A percentile compares a stretch with the other conserved stretches of the same genome.
Evolutionary conservation across 2,113 vertebrate species (phyloP).

Genomic region (Agapornis roseicollis): DNA sequence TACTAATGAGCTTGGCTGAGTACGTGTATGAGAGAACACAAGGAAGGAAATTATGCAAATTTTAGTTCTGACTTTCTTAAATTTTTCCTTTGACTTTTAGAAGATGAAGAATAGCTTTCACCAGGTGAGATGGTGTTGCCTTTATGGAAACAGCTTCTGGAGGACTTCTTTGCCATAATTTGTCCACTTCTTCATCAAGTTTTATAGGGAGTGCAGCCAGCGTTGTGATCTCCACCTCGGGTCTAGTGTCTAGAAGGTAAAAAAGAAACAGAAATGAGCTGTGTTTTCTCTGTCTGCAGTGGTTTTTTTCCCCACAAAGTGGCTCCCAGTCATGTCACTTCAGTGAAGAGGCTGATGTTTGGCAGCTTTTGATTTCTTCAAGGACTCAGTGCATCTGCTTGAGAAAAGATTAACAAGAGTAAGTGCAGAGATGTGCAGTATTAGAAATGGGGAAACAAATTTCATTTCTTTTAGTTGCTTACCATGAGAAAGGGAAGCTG

Average conservation of each 20-base stretch:
- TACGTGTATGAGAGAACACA: neutral
- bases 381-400: neutral
- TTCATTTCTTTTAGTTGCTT: neutral
- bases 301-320: neutral
- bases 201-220: neutral
- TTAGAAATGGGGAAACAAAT: neutral
- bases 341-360: neutral
- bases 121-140: neutral
- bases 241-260: neutral
- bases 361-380: neutral
- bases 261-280: neutral
- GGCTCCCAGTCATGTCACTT: neutral
- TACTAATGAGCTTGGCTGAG: neutral
- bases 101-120: conserved; percentile 20
- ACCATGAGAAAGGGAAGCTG: neutral
- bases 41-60: conserved; percentile 31
- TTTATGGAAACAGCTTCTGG: conserved; percentile 4
- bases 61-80: conserved; percentile 6
- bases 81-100: conserved; percentile 22
- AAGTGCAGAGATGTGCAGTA: neutral
- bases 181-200: neutral
- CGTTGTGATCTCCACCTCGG: neutral
- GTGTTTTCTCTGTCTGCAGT: neutral
- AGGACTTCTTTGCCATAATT: neutral
- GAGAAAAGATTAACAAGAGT: neutral